Evolutionary conservation across 2,113 vertebrate species (phyloP).

Genomic region (Grallaria varia): DNA sequence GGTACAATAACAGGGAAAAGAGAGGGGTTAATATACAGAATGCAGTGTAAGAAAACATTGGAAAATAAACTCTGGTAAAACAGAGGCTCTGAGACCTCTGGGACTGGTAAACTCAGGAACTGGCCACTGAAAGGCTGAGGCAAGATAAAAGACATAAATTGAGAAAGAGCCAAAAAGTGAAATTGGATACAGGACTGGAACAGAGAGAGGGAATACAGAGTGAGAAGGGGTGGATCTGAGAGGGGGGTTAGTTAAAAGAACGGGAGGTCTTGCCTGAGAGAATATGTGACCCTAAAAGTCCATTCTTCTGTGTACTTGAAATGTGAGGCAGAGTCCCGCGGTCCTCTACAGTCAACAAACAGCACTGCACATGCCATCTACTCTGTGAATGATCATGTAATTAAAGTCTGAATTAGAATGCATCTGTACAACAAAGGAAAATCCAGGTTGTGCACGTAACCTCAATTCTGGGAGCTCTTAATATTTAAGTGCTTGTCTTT

Average conservation of each 20-base stretch:
- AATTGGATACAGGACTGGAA: neutral
- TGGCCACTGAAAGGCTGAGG: neutral
- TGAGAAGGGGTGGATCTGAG: neutral
- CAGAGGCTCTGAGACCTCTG: neutral
- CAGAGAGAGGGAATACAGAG: neutral
- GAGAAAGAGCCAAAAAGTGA: neutral
- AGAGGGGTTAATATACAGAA: neutral
- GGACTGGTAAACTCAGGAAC: neutral
- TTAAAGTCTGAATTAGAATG: conserved; percentile 52
- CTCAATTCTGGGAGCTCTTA: conserved; percentile 34
- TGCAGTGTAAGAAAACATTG: neutral
- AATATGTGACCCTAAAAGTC: neutral
- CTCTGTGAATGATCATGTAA: conserved; percentile 39
- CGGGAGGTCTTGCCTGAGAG: neutral
- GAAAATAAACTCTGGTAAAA: neutral
- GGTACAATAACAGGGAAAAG: neutral
- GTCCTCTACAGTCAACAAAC: conserved; percentile 25
- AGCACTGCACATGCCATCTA: neutral
- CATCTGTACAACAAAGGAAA: conserved; percentile 48
- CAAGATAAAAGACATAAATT: neutral
- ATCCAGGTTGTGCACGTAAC: conserved; percentile 33
- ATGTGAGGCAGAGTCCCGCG: neutral
- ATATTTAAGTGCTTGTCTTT: conserved; percentile 33
- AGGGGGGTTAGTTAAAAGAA: neutral
- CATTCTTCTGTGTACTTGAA: neutral